Conservation (phyloP, 2,797 vertebrate species). For the Taenioides sp. region DNA sequence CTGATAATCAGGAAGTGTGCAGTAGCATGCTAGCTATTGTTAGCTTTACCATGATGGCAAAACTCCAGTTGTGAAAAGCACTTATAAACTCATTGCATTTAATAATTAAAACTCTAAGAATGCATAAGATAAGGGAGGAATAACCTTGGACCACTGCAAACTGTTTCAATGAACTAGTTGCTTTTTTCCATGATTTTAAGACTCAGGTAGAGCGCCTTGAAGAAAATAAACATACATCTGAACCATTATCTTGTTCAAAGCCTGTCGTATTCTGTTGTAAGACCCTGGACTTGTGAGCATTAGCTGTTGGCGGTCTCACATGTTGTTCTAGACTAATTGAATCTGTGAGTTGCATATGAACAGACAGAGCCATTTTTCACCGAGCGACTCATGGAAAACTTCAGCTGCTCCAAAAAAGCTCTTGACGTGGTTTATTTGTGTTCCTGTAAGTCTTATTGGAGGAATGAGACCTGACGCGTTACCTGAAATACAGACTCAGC, state of each 20-base stretch:
- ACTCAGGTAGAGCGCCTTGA: no score
- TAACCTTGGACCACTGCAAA: no score
- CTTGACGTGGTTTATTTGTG: slow-evolving; percentile 66
- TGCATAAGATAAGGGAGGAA: no score
- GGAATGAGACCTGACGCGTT: slow-evolving; percentile 58
- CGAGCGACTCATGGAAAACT: slow-evolving; percentile 66
- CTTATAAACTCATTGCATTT: no score
- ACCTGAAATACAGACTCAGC: slow-evolving; percentile 52
- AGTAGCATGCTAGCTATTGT: no score
- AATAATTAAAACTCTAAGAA: no score
- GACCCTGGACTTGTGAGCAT: not conserved
- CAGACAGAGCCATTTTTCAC: slow-evolving; percentile 52
- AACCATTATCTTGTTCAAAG: not conserved
- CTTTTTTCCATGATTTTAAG: no score
- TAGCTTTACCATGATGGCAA: no score
- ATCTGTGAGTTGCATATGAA: slow-evolving; percentile 50
- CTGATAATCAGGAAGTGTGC: no score
- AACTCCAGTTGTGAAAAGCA: no score
- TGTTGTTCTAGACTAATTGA: slow-evolving; percentile 62
- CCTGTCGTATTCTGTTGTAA: not conserved
- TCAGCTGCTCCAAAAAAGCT: slow-evolving; percentile 51
- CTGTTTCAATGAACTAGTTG: no score
- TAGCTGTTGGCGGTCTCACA: slow-evolving; percentile 31
- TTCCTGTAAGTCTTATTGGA: slow-evolving; percentile 57
- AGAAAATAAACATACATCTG: not conserved